Evolutionary conservation across 2,888 invertebrate species (phyloP), one percentile per base, ranked within the genome.

Genomic region (Meloe dianella): DNA sequence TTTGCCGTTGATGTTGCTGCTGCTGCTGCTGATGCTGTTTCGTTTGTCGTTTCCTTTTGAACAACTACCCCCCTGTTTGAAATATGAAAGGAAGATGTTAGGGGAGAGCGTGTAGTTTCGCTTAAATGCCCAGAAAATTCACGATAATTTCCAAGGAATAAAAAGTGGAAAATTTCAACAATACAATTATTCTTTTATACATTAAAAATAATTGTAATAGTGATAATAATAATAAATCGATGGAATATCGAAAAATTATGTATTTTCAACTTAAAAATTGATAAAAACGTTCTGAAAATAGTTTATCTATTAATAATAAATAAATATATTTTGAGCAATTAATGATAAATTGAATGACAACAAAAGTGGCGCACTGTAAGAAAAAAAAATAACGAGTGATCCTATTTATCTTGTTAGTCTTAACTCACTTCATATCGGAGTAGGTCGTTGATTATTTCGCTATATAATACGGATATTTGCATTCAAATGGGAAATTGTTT

Each of bases 61-160:
- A 10, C 20, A 47, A 47, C 9, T 9, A 20, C 9, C 47, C 41
- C 41, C 41, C 41, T 17, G n/a, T 35, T 47, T 47, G 47, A 47
- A 47, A 47, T 47, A 47, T 47, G 47, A 20, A 9, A 10, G 10
- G 20, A 47, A 20, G 47, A 20, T 47, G 17, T 17, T 20, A 20
- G 47, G 47, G 47, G 9, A 20, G 47, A 0, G 20, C 5, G 47
- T 20, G 22, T 35, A 35, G 41, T n/a, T 41, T 41, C 41, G 47
- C 10, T 47, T 47, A 20, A 47, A 47, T 47, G 47, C 20, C 47
- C 41, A 47, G 47, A 47, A 47, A 47, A 47, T 47, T 47, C 47
- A 4, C 20, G 17, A 47, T 47, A 47, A 47, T 47, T 47, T 9
- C 6, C 47, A 47, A 20, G 20, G 9, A 47, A 47, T 20, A 47